phyloP scores from a whole-genome alignment of 2,113 vertebrate species.

The Patagioenas fasciata region DNA sequence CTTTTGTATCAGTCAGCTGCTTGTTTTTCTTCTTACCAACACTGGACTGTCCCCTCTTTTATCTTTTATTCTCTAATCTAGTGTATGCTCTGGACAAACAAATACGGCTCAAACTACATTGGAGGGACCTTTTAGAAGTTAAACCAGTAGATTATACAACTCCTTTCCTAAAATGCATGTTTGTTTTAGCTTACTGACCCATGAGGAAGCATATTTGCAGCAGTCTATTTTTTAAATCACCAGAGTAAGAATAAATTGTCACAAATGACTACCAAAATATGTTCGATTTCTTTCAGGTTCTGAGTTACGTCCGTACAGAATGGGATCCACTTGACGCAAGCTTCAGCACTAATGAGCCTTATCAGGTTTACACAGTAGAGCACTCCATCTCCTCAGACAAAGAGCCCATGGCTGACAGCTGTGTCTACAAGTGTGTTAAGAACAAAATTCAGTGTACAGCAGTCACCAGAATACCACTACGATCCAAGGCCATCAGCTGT shows the following conservation, averaged over 20 bases:
- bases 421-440: conserved; percentile 81
- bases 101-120: neutral
- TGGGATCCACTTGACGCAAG: conserved; percentile 83
- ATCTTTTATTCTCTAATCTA: neutral
- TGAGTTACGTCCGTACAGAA: conserved; percentile 82
- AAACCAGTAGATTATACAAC: neutral
- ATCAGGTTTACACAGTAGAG: conserved; percentile 87
- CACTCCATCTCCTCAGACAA: conserved; percentile 58
- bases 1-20: neutral
- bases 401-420: conserved; percentile 78
- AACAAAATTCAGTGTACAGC: conserved; percentile 80
- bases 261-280: neutral
- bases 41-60: neutral
- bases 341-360: conserved; percentile 85
- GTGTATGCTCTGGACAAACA: neutral
- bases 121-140: neutral
- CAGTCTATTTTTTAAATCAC: neutral
- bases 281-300: conserved; percentile 74
- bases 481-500: conserved; percentile 82
- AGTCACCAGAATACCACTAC: conserved; percentile 80
- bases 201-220: fast-evolving
- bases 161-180: fast-evolving
- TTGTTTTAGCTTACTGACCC: neutral
- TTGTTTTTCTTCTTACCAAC: neutral
- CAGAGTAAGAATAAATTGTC: neutral